phyloP scores from a whole-genome alignment of 2,113 vertebrate genomes.

The Peromyscus californicus region DNA sequence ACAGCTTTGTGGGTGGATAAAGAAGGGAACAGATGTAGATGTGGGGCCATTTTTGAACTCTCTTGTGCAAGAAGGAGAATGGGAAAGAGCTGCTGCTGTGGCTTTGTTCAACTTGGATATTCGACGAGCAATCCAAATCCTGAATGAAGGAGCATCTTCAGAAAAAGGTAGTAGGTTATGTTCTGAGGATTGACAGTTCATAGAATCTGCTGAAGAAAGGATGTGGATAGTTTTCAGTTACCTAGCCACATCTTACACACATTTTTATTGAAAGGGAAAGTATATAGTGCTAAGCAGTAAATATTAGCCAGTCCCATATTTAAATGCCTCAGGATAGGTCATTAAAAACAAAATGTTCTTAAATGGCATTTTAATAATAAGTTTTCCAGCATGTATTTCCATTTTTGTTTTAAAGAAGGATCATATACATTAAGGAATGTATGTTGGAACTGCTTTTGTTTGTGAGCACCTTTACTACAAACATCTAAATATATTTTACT shows the following conservation, averaged over 20 bases:
- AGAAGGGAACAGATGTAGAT: conserved; percentile 93
- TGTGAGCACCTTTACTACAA: conserved; percentile 35
- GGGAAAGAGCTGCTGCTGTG: conserved; percentile 97
- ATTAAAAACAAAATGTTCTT: conserved; percentile 30
- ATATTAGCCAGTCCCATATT: background rate
- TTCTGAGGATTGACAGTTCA: background rate
- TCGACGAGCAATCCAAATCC: conserved; percentile 96
- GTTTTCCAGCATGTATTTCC: background rate
- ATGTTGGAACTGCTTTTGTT: conserved; percentile 27
- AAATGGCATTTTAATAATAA: background rate
- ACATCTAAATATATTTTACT: conserved; percentile 37
- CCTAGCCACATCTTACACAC: background rate
- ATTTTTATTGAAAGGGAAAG: conserved; percentile 49
- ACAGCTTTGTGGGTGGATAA: conserved; percentile 98
- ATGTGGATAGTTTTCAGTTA: conserved; percentile 24
- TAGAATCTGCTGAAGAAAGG: conserved; percentile 32
- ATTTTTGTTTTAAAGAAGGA: background rate
- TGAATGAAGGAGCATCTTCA: conserved; percentile 96
- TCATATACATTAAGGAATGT: background rate
- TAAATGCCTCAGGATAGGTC: conserved; percentile 27
- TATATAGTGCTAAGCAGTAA: background rate
- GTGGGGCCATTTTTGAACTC: conserved; percentile 95
- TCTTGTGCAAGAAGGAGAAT: conserved; percentile 96
- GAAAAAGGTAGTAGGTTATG: conserved; percentile 90
- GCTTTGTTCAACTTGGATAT: conserved; percentile 99